phyloP scores from a whole-genome alignment of 2,888 invertebrate species.

The Priapulus caudatus region DNA sequence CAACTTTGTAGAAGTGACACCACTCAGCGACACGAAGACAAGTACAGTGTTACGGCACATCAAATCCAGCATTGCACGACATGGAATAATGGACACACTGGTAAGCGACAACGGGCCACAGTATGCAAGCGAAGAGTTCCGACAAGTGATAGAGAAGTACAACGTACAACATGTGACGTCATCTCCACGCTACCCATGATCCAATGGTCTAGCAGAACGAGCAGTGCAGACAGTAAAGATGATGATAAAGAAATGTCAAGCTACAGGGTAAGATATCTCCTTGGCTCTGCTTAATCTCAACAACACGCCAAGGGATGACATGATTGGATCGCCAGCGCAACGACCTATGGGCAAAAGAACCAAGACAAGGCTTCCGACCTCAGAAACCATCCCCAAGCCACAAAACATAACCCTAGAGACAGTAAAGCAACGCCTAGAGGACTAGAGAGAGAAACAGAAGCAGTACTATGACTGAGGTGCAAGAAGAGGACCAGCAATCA shows the following conservation, averaged over 20 bases:
- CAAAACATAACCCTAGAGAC: too few relatives aligned
- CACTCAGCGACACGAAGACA: not conserved
- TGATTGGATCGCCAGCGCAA: conserved; percentile 1
- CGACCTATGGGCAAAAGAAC: not conserved
- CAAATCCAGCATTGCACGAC: not conserved
- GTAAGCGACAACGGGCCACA: conserved; percentile 10
- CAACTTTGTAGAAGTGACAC: too few relatives aligned
- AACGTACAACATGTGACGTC: conserved; percentile 1
- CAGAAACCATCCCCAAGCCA: too few relatives aligned
- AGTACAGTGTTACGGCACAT: not conserved
- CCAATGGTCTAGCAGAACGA: conserved; percentile 7
- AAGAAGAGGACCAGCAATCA: too few relatives aligned
- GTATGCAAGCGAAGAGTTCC: conserved; percentile 4
- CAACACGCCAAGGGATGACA: conserved; percentile 1
- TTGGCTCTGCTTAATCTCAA: not conserved
- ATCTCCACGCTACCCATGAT: conserved; percentile 5
- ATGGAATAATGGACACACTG: not conserved
- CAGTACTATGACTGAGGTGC: too few relatives aligned
- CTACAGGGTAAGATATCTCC: not conserved
- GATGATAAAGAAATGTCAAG: not conserved
- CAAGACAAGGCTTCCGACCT: not conserved
- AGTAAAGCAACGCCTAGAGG: too few relatives aligned
- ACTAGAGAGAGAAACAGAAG: too few relatives aligned
- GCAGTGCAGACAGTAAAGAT: not conserved
- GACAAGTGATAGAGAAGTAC: not conserved